These are phyloP conservation scores for Limonius californicus DNA, from an alignment of 1,140 invertebrate species.

Conservation along the genomic window DNA sequence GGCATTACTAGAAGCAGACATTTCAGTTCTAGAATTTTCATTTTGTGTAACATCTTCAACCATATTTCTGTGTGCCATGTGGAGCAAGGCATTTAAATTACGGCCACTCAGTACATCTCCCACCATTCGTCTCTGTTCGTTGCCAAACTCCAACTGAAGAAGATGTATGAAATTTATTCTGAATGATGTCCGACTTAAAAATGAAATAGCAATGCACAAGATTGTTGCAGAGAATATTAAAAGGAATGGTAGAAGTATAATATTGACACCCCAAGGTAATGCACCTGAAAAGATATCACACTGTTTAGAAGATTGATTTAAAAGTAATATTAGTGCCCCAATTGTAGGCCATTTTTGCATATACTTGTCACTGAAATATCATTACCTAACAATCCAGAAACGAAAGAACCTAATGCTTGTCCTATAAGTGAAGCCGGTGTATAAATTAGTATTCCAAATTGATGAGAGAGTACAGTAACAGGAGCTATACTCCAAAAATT, in stretches of 20 bases:
- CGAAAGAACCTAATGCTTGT: slow-evolving; percentile 24
- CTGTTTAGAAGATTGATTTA: too few species aligned
- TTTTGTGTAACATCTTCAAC: slow-evolving; percentile 4
- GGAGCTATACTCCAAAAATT: slow-evolving; percentile 26
- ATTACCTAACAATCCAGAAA: slow-evolving; percentile 21
- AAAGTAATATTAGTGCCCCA: too few species aligned
- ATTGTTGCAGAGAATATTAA: slow-evolving; percentile 20
- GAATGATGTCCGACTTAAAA: slow-evolving; percentile 17
- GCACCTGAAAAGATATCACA: slow-evolving; percentile 15
- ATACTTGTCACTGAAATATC: too few species aligned
- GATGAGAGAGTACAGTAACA: slow-evolving; percentile 25
- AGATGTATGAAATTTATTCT: slow-evolving; percentile 25
- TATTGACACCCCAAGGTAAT: slow-evolving; percentile 20
- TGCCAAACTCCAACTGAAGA: slow-evolving; percentile 25
- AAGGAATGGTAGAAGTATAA: slow-evolving; percentile 23
- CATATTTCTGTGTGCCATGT: not conserved
- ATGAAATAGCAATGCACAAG: slow-evolving; percentile 21
- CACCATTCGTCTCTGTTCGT: not conserved
- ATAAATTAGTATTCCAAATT: slow-evolving; percentile 25
- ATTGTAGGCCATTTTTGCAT: too few species aligned
- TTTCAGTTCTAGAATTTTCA: not conserved
- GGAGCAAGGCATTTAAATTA: not conserved
- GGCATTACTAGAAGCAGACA: too few species aligned
- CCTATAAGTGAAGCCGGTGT: slow-evolving; percentile 26
- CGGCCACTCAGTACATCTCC: not conserved